Base-by-base conservation (phyloP, 2,888 invertebrate genomes). In the Athetis lepigone region DNA sequence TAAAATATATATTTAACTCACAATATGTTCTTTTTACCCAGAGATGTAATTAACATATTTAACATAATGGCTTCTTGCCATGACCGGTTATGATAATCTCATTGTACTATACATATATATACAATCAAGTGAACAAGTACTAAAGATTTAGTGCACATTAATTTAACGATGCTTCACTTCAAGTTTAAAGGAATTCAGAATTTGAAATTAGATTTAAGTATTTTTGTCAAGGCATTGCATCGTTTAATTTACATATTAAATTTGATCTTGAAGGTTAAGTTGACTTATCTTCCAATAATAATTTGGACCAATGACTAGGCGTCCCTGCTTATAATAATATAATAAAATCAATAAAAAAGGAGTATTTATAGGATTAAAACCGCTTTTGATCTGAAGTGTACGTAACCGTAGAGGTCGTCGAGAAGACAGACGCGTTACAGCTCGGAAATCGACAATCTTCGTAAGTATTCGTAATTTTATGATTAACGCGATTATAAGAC, bases 371-470 rank as follows among this genome's bases (percentile, higher is more conserved):
- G 11, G 11, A 27, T 45, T 43, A 18, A 43, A 62, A 46, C 16
- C 61, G 37, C 49, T 73, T 77, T n/a, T 78, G 79, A 67, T 27
- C 25, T 60, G 13, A 66, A 73, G 57, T 76, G 86, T 88, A 87
- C 85, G 39, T 73, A 61, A 68, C 68, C 56, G 61, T 76, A 86
- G 81, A 88, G 88, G 87, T 88, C 88, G 75, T 27, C 81, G 61
- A 84, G 81, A 73, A 81, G 75, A 64, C 75, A 49, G 71, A 67
- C 74, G 70, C 69, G 75, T 75, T 64, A 59, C 54, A 59, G 81
- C 82, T 88, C 86, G 89, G 91, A 91, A 88, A 90, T 88, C 84
- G 85, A 80, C 88, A 78, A 88, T 92, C 88, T 85, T 88, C 84
- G 79, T 82, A 55, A 67, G 63, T 63, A 85, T 88, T 85, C 83